These are phyloP conservation scores for Onychostruthus taczanowskii DNA, from an alignment of 2,113 vertebrate species.

Conservation along the genomic window DNA sequence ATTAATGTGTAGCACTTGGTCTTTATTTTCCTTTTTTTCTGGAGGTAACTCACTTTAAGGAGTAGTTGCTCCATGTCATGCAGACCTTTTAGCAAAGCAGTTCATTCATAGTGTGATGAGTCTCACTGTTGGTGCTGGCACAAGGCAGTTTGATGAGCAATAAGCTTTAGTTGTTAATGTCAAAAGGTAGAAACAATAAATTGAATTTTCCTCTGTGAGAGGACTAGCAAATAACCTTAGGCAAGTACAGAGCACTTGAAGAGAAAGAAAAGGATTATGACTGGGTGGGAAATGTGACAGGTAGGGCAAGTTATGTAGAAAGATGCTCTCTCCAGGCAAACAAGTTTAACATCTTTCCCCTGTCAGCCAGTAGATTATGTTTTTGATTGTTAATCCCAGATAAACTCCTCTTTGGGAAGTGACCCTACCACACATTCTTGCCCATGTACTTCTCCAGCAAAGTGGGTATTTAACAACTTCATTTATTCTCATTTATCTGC, in stretches of 20 bases:
- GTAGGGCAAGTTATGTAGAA: not conserved
- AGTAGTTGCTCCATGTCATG: not conserved
- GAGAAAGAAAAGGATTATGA: not conserved
- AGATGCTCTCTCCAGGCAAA: not conserved
- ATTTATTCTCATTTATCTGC: not conserved
- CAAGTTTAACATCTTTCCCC: not conserved
- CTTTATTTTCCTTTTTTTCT: not conserved
- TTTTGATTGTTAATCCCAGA: not conserved
- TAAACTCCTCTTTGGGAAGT: not conserved
- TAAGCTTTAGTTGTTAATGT: slow-evolving; percentile 6
- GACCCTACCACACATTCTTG: not conserved
- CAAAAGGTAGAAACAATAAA: not conserved
- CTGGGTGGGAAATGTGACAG: not conserved
- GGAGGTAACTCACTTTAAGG: not conserved
- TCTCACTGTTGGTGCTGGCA: not conserved
- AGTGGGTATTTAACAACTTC: not conserved
- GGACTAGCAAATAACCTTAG: not conserved
- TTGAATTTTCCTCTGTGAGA: not conserved
- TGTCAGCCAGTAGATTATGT: not conserved
- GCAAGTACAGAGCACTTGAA: not conserved
- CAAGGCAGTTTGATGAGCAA: not conserved
- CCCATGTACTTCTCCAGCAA: not conserved
- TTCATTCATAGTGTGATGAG: not conserved
- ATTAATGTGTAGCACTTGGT: not conserved
- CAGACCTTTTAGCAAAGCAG: not conserved